Evolutionary conservation across 2,113 vertebrate genomes (phyloP).

Genomic region (Malaclemys terrapin): DNA sequence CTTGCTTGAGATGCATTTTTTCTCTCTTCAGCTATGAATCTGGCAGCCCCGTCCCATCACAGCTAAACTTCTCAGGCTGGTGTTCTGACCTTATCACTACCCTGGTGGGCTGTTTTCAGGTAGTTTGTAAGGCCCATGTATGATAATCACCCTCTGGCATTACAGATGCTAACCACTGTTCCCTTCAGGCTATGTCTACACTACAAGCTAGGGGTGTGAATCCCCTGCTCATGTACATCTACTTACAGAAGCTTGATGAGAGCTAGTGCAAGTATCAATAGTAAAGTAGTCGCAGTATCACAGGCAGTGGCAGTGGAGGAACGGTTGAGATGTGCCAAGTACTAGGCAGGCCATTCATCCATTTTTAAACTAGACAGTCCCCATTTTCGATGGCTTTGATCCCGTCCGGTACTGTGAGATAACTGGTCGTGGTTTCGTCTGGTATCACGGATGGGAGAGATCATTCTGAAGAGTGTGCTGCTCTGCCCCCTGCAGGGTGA

Average conservation of each 20-base stretch:
- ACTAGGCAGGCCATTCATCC: background rate
- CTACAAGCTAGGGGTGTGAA: background rate
- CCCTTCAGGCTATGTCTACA: background rate
- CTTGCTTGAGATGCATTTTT: background rate
- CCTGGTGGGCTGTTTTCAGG: background rate
- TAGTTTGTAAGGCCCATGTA: rapidly evolving
- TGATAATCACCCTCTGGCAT: background rate
- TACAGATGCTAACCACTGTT: background rate
- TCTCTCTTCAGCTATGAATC: background rate
- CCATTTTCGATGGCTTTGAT: background rate
- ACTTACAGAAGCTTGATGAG: background rate
- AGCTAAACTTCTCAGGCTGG: background rate
- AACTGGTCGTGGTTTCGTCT: background rate
- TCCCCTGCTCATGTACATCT: background rate
- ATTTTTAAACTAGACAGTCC: background rate
- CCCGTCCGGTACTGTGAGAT: background rate
- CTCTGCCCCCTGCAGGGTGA: background rate
- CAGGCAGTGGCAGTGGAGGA: background rate
- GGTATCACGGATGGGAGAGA: background rate
- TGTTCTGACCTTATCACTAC: background rate
- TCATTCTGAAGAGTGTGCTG: background rate
- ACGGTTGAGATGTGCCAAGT: background rate
- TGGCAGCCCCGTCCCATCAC: background rate
- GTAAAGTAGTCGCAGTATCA: background rate
- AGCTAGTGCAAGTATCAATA: background rate